Conservation (phyloP, 2,888 invertebrate genomes). For the Leucoptera coffeella region DNA sequence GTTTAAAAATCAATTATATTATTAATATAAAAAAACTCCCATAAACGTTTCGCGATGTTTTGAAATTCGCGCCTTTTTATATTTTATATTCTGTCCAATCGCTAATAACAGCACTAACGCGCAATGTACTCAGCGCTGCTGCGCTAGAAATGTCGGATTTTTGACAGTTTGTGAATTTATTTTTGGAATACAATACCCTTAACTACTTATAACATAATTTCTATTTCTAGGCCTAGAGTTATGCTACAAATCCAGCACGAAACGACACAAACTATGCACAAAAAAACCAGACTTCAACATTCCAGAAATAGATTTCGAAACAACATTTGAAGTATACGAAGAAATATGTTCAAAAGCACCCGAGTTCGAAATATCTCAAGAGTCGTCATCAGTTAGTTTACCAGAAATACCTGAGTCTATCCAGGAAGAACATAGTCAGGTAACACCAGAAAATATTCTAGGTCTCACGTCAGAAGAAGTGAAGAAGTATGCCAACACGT, state of each 20-base stretch:
- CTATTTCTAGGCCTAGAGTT: conserved; percentile 13
- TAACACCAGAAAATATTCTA: neutral
- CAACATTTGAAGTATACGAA: conserved; percentile 12
- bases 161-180: neutral
- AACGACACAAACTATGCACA: conserved; percentile 15
- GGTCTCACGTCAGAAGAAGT: conserved; percentile 14
- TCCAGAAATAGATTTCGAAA: conserved; percentile 10
- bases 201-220: neutral
- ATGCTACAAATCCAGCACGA: conserved; percentile 14
- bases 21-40: no score
- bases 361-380: conserved; percentile 5
- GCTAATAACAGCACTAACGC: no score
- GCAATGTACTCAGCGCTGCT: no score
- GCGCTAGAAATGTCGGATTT: no score
- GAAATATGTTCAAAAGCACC: conserved; percentile 11
- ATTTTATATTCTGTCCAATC: no score
- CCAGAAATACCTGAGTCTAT: no score
- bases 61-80: no score
- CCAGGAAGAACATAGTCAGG: neutral
- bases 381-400: no score
- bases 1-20: no score
- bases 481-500: conserved; percentile 16
- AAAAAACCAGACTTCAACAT: conserved; percentile 15
- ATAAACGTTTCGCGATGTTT: no score
- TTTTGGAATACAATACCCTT: neutral